phyloP scores from a whole-genome alignment of 2,113 vertebrate genomes.

The Peucedramus taeniatus region DNA sequence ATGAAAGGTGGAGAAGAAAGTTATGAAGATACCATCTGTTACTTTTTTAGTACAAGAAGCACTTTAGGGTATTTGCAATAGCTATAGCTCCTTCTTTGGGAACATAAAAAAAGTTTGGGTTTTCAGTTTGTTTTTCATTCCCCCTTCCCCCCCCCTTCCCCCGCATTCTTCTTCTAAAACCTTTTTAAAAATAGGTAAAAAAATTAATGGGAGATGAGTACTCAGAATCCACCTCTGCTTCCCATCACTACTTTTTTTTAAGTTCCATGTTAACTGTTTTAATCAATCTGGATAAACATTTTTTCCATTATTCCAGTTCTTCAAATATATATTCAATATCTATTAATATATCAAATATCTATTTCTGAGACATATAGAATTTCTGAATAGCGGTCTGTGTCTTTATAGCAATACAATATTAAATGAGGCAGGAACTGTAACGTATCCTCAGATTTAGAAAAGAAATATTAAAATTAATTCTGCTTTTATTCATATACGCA shows the following conservation, averaged over 20 bases:
- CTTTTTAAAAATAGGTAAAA: not conserved
- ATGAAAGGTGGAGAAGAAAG: not conserved
- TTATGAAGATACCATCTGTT: not conserved
- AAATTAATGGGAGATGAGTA: not conserved
- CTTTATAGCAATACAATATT: not conserved
- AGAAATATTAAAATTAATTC: not conserved
- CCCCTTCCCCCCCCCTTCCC: too few relatives aligned
- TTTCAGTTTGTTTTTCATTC: fast-evolving
- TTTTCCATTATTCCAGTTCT: not conserved
- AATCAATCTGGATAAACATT: not conserved
- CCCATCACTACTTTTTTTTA: not conserved
- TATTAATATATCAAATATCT: not conserved
- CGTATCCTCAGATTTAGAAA: not conserved
- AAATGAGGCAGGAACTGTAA: not conserved
- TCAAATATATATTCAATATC: not conserved
- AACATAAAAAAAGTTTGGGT: not conserved
- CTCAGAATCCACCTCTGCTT: not conserved
- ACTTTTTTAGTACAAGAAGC: not conserved
- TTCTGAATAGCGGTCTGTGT: not conserved
- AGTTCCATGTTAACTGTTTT: not conserved
- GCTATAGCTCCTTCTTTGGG: not conserved
- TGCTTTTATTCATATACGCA: not conserved
- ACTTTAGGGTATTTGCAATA: not conserved
- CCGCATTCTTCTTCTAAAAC: not conserved
- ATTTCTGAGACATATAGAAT: not conserved